These are phyloP conservation scores for Mongoloraphidia duomilia DNA, from an alignment of 2,888 invertebrate species.

Conservation along the genomic window DNA sequence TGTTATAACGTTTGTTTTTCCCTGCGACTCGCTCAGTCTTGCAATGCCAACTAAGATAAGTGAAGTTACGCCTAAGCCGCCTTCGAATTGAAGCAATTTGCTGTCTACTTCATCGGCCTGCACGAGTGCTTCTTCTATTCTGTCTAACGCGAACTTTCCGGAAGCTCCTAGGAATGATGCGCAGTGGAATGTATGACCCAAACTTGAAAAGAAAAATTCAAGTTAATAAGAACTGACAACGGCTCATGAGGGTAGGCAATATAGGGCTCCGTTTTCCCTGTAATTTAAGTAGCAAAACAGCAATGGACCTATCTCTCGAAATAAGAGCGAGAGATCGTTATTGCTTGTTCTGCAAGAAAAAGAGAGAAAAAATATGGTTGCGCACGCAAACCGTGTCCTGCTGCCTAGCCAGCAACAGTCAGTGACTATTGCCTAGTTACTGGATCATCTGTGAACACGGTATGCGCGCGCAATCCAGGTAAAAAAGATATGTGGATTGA, in stretches of 20 bases:
- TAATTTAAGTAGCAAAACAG: no score
- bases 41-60: slow-evolving; percentile 39
- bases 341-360: no score
- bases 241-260: background rate
- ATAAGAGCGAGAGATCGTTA: no score
- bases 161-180: slow-evolving; percentile 60
- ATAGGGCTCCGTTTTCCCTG: background rate
- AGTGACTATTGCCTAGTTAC: no score
- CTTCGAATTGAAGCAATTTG: slow-evolving; percentile 79
- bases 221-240: background rate
- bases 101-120: slow-evolving; percentile 94
- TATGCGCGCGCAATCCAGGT: no score
- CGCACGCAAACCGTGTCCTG: no score
- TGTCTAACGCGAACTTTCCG: slow-evolving; percentile 50
- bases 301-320: no score
- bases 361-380: no score
- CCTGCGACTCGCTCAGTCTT: slow-evolving; percentile 43
- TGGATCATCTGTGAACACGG: no score
- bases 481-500: no score
- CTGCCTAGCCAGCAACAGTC: no score
- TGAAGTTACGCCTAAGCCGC: slow-evolving; percentile 36
- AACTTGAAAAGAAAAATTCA: slow-evolving; percentile 32
- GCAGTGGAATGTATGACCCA: slow-evolving; percentile 72
- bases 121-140: slow-evolving; percentile 82
- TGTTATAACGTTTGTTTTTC: slow-evolving; percentile 53